Percentiles rank a stretch among this genome's conserved stretches.
phyloP scores from a whole-genome alignment of 2,888 invertebrate species.

The Spatulosminthurus flaviceps region DNA sequence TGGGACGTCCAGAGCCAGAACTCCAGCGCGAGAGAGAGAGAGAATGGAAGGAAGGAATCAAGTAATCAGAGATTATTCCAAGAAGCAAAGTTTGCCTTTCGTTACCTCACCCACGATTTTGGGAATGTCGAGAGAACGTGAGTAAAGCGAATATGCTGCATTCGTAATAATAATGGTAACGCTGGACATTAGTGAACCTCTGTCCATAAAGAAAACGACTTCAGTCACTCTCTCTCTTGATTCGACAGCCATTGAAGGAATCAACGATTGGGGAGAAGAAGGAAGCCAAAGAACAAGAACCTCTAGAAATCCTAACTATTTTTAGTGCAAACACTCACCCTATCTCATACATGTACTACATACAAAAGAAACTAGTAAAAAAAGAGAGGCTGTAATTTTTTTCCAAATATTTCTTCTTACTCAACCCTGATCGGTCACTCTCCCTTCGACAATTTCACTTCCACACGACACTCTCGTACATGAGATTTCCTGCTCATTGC shows the following conservation, averaged over 20 bases:
- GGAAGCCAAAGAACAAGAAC: background rate
- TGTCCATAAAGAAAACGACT: background rate
- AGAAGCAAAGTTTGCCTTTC: slow-evolving; percentile 41
- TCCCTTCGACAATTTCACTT: background rate
- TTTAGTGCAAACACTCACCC: too few species aligned
- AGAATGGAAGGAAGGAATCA: slow-evolving; percentile 24
- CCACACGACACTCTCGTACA: background rate
- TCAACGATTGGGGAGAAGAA: background rate
- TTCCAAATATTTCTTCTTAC: background rate
- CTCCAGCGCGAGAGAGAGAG: background rate
- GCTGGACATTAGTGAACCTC: slow-evolving; percentile 20
- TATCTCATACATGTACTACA: too few species aligned
- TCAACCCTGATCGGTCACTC: slow-evolving; percentile 1
- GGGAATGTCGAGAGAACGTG: slow-evolving; percentile 1
- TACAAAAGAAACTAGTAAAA: too few species aligned
- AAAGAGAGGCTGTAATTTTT: background rate
- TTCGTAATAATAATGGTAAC: slow-evolving; percentile 10
- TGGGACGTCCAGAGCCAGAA: background rate
- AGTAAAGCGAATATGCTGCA: background rate
- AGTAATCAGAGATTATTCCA: slow-evolving; percentile 42
- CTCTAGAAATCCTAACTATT: too few species aligned
- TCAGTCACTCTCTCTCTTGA: background rate
- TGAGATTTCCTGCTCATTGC: slow-evolving; percentile 34
- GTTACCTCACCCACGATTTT: slow-evolving; percentile 4
- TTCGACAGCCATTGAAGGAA: background rate